A percentile compares a stretch with the other conserved stretches of the same genome.
These are phyloP conservation scores for Daphoenositta chrysoptera DNA, from an alignment of 2,113 vertebrate species.

Conservation along the genomic window DNA sequence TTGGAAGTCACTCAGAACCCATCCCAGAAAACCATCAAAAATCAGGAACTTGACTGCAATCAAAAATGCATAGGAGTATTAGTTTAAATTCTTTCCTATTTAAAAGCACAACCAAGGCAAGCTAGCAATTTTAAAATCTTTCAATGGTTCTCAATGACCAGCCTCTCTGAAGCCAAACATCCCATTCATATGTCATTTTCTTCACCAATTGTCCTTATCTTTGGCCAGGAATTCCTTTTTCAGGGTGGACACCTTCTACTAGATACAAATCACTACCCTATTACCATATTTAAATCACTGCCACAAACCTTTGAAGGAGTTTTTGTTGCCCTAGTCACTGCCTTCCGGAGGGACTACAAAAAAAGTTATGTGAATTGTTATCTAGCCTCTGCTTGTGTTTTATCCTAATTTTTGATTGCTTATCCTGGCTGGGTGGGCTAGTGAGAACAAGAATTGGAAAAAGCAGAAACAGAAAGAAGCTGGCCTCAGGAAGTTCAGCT, in stretches of 20 bases:
- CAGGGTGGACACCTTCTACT: not conserved
- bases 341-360: not conserved
- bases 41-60: not conserved
- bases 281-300: not conserved
- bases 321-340: not conserved
- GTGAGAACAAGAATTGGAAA: not conserved
- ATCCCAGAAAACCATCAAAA: not conserved
- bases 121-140: not conserved
- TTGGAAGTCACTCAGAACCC: not conserved
- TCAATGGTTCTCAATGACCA: not conserved
- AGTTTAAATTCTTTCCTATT: not conserved
- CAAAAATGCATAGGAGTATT: not conserved
- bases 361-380: not conserved
- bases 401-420: not conserved
- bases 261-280: not conserved
- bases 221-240: not conserved
- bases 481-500: not conserved
- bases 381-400: not conserved
- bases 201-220: not conserved
- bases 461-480: not conserved
- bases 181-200: not conserved
- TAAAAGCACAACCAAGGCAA: not conserved
- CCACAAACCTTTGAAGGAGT: not conserved
- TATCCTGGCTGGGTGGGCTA: not conserved
- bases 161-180: not conserved